Conservation (phyloP, 2,797 vertebrate species). For the Myotis pilosus region DNA sequence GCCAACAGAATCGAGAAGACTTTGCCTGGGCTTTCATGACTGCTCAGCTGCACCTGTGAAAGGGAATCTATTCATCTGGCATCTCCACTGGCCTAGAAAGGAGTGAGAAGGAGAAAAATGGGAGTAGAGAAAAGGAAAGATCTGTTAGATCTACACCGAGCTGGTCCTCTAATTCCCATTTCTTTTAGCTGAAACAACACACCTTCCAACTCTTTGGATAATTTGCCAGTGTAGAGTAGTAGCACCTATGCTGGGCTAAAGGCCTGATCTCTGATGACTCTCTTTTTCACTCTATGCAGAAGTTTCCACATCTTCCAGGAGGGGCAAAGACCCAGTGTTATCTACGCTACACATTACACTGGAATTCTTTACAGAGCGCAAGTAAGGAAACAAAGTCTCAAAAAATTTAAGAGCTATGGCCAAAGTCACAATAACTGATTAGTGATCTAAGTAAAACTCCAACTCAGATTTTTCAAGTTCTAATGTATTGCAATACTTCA, state of each 20-base stretch:
- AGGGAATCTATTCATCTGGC: not conserved
- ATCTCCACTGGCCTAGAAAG: not conserved
- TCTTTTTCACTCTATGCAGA: not conserved
- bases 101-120: not conserved
- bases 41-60: not conserved
- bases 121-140: not conserved
- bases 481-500: not conserved
- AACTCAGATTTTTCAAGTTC: not conserved
- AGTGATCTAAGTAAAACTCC: not conserved
- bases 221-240: not conserved
- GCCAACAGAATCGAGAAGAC: not conserved
- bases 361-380: not conserved
- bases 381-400: not conserved
- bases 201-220: not conserved
- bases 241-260: not conserved
- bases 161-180: not conserved
- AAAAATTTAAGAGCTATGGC: not conserved
- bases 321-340: not conserved
- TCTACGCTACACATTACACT: not conserved
- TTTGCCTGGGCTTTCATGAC: not conserved
- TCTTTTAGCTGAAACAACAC: not conserved
- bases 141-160: not conserved
- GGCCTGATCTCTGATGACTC: not conserved
- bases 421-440: not conserved
- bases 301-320: not conserved